Conservation (phyloP, 1,140 invertebrate species). For the Polypedilum pembai region DNA sequence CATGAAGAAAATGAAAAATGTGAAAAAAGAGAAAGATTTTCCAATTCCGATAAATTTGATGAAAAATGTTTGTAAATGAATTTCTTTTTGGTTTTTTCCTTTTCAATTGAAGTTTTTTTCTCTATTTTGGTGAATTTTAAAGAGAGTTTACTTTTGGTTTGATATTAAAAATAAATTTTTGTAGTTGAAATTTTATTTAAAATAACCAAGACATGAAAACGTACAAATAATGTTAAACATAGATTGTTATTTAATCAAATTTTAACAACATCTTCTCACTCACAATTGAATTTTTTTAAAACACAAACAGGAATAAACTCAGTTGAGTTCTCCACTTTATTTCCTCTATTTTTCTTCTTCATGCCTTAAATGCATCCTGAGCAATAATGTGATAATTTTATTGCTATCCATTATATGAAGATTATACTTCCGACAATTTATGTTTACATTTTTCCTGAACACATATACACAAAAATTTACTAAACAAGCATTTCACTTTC, state of each 20-base stretch:
- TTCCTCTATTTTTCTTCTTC: no score
- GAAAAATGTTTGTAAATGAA: constrained; percentile 13
- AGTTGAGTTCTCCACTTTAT: no score
- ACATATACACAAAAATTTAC: background rate
- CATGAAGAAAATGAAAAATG: constrained; percentile 12
- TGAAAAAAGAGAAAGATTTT: constrained; percentile 15
- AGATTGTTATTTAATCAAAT: no score
- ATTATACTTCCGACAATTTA: constrained; percentile 18
- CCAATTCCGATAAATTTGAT: constrained; percentile 25
- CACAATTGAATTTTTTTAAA: no score
- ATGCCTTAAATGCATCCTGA: background rate
- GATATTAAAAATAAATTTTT: no score
- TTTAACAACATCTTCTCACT: no score
- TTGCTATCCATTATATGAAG: constrained; percentile 18
- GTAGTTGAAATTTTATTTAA: no score
- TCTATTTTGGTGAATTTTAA: background rate
- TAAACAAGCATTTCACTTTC: background rate
- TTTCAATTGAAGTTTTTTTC: background rate
- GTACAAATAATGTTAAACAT: no score
- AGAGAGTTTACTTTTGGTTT: background rate
- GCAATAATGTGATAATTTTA: constrained; percentile 14
- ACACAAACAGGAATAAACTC: no score
- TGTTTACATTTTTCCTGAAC: constrained; percentile 9
- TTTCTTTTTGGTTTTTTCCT: background rate
- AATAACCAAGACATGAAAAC: no score